Conservation (phyloP, 2,113 vertebrate species). For the Trachemys scripta region DNA sequence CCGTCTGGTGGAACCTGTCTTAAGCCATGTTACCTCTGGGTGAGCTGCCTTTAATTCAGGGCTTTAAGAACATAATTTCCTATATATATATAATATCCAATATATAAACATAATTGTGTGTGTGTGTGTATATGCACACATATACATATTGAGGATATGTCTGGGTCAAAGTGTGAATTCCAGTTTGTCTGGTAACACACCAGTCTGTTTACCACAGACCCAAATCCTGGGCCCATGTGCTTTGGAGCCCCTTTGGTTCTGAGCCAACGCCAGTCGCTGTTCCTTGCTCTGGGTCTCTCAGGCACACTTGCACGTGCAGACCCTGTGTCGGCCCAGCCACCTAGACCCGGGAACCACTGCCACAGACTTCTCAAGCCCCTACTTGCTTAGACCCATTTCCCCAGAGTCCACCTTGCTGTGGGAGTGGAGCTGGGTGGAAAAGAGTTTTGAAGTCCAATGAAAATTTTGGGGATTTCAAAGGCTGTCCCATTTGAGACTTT, state of each 20-base stretch:
- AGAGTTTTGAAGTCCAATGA: neutral
- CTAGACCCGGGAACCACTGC: neutral
- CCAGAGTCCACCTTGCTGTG: neutral
- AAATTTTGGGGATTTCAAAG: neutral
- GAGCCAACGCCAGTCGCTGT: neutral
- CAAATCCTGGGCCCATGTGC: neutral
- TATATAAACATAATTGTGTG: no score
- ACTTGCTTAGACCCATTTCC: neutral
- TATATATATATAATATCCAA: no score
- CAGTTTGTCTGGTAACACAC: neutral
- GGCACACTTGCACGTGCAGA: neutral
- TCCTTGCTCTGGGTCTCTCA: neutral
- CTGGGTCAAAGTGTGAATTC: neutral
- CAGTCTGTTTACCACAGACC: neutral
- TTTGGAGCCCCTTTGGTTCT: neutral
- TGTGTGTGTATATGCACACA: no score
- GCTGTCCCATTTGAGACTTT: neutral
- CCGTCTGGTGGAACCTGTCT: no score
- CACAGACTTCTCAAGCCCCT: neutral
- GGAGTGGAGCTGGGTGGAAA: neutral
- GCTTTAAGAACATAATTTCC: no score
- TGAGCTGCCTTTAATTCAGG: no score
- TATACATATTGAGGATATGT: neutral
- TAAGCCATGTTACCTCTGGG: no score
- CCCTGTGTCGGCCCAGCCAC: neutral